Conservation (phyloP, 2,888 invertebrate genomes). For the Lasioglossum oenotherae region DNA sequence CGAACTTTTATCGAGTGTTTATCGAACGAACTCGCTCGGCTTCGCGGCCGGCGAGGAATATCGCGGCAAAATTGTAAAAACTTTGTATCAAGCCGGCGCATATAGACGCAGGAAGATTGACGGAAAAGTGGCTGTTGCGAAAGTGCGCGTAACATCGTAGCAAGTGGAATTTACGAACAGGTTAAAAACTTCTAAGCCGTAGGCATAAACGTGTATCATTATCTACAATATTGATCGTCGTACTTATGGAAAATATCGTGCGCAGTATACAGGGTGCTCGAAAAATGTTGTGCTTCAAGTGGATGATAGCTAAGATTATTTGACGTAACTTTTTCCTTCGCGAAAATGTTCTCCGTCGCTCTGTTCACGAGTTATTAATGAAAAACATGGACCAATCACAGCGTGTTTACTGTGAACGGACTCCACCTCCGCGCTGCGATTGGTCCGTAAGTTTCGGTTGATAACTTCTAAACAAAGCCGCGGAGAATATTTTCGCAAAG, state of each 20-base stretch:
- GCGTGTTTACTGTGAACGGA: no score
- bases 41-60: background rate
- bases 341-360: no score
- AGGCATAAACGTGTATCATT: constrained; percentile 13
- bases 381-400: no score
- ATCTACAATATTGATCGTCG: background rate
- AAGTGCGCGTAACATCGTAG: constrained; percentile 7
- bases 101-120: constrained; percentile 21
- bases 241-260: background rate
- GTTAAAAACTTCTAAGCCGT: constrained; percentile 30
- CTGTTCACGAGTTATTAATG: no score
- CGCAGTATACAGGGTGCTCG: background rate
- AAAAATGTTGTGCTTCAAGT: no score
- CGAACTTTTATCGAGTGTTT: constrained; percentile 45
- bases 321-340: no score
- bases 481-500: no score
- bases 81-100: constrained; percentile 16
- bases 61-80: constrained; percentile 32
- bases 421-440: no score
- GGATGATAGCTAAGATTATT: no score
- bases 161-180: constrained; percentile 36
- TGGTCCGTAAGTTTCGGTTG: no score
- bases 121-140: constrained; percentile 24
- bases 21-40: constrained; percentile 22
- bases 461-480: no score